A percentile compares a stretch with the other conserved stretches of the same genome.
These are phyloP conservation scores for Alaudala cheleensis DNA, from an alignment of 2,113 vertebrate species.

Conservation along the genomic window DNA sequence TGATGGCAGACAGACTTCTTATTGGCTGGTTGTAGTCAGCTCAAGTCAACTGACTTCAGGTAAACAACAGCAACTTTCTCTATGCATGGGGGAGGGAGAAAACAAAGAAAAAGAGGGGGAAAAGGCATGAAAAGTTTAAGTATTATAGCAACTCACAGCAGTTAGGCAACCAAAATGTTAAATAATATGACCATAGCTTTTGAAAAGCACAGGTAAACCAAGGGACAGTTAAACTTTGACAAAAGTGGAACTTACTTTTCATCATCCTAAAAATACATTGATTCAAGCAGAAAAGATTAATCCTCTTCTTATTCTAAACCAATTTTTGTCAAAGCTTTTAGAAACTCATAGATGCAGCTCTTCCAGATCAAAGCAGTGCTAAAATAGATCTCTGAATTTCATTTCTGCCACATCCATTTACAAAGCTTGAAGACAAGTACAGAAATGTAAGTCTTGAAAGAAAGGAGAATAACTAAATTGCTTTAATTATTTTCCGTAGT, in stretches of 20 bases:
- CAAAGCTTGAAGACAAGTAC: neutral
- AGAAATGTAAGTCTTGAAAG: neutral
- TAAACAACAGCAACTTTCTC: neutral
- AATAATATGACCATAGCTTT: neutral
- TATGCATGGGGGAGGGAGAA: fast-evolving
- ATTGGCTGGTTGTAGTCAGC: neutral
- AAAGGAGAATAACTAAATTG: neutral
- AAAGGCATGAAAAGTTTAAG: neutral
- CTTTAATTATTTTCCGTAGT: neutral
- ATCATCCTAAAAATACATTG: neutral
- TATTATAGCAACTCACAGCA: neutral
- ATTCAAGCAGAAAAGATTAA: neutral
- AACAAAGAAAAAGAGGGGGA: neutral
- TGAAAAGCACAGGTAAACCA: neutral
- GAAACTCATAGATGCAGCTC: neutral
- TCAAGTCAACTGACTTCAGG: neutral
- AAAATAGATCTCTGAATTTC: neutral
- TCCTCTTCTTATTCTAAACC: neutral
- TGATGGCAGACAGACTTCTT: neutral
- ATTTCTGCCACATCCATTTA: neutral
- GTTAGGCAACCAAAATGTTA: neutral
- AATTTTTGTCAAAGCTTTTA: neutral
- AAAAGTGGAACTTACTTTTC: neutral
- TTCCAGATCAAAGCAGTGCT: neutral
- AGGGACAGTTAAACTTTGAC: neutral